Evolutionary conservation across 1,140 invertebrate genomes (phyloP).

Genomic region (Meloidogyne floridensis): DNA sequence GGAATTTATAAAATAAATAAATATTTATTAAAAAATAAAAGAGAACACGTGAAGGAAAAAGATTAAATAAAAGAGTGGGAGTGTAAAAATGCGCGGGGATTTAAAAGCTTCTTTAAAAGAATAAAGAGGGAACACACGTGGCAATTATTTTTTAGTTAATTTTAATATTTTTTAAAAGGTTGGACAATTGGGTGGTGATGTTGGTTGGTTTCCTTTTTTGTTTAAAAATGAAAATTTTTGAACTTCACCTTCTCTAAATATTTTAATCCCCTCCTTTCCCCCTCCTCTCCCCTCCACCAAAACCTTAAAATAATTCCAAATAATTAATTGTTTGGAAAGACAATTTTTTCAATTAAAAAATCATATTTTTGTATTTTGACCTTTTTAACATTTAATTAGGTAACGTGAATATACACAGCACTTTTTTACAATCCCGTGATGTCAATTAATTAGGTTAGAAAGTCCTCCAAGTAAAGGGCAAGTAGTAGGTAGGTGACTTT

Average conservation of each 20-base stretch:
- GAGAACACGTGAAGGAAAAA: neutral
- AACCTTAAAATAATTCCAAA: too few relatives aligned
- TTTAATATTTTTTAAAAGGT: too few relatives aligned
- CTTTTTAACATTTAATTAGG: neutral
- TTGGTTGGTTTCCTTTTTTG: too few relatives aligned
- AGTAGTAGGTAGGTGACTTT: too few relatives aligned
- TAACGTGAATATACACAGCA: neutral
- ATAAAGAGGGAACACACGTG: neutral
- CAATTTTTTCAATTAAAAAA: neutral
- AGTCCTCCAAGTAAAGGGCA: too few relatives aligned
- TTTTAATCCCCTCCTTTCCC: too few relatives aligned
- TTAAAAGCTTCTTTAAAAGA: neutral
- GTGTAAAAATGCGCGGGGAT: neutral
- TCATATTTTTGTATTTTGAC: conserved; percentile 5
- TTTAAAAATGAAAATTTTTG: too few relatives aligned
- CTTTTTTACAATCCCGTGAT: neutral
- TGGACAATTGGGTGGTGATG: too few relatives aligned
- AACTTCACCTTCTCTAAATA: too few relatives aligned
- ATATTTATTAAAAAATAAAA: neutral
- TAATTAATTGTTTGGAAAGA: neutral
- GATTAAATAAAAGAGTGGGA: neutral
- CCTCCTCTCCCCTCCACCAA: too few relatives aligned
- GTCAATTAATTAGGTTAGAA: neutral
- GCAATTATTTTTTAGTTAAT: too few relatives aligned
- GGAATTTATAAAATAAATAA: too few relatives aligned